Percentiles rank a stretch among this genome's conserved stretches.
phyloP scores from a whole-genome alignment of 2,888 invertebrate genomes.

The Opisthograptis luteolata region DNA sequence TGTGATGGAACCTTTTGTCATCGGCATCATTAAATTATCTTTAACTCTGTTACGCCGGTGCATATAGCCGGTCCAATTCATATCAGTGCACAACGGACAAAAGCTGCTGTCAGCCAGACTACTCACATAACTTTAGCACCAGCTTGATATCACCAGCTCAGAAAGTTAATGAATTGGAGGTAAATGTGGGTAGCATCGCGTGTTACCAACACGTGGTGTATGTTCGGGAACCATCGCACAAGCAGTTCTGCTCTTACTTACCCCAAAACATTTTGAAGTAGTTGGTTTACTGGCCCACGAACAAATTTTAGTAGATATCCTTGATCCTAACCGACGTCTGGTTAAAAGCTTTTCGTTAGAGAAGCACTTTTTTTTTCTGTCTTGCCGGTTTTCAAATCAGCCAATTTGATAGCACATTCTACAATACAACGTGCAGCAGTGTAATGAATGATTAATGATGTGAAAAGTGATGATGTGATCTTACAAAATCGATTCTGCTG shows the following conservation, averaged over 20 bases:
- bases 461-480: too few relatives aligned
- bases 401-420: background rate
- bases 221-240: slow-evolving; percentile 42
- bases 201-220: slow-evolving; percentile 74
- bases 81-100: too few relatives aligned
- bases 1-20: too few relatives aligned
- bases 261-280: slow-evolving; percentile 78
- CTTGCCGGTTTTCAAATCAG: background rate
- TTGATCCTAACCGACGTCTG: background rate
- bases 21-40: too few relatives aligned
- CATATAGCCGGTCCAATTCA: too few relatives aligned
- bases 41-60: too few relatives aligned
- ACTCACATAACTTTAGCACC: background rate
- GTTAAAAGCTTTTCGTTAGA: background rate
- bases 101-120: too few relatives aligned
- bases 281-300: background rate
- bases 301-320: background rate
- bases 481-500: too few relatives aligned
- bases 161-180: background rate
- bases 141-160: background rate
- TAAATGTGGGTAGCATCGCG: slow-evolving; percentile 11
- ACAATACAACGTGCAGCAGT: background rate
- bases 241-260: slow-evolving; percentile 62
- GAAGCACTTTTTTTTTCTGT: background rate
- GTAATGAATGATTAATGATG: too few relatives aligned